Evolutionary conservation across 2,797 vertebrate genomes (phyloP).

Genomic region (Melanotaenia nigrans): DNA sequence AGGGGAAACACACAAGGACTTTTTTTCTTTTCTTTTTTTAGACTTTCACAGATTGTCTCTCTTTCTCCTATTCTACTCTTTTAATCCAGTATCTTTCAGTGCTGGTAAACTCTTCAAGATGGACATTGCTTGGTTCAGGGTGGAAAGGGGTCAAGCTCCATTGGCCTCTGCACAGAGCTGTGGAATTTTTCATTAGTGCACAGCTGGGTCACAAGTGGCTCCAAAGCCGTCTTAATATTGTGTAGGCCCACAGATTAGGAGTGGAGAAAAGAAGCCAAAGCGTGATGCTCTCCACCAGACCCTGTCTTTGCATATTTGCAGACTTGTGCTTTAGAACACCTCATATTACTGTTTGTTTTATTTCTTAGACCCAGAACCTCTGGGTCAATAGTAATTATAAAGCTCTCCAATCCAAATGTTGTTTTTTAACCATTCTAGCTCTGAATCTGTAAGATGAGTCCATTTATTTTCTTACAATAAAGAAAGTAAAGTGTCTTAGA

Average conservation of each 20-base stretch:
- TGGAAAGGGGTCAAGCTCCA: slow-evolving; percentile 84
- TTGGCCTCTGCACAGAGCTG: slow-evolving; percentile 89
- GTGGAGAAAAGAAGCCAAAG: slow-evolving; percentile 86
- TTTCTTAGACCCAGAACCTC: slow-evolving; percentile 82
- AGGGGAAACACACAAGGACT: slow-evolving; percentile 80
- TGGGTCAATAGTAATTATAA: slow-evolving; percentile 87
- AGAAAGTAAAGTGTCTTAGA: slow-evolving; percentile 40
- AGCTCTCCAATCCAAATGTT: slow-evolving; percentile 82
- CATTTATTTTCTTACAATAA: slow-evolving; percentile 66
- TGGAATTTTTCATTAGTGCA: slow-evolving; percentile 99
- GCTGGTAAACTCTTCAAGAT: slow-evolving; percentile 93
- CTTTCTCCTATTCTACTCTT: slow-evolving; percentile 80
- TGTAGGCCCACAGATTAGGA: slow-evolving; percentile 90
- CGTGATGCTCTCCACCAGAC: slow-evolving; percentile 87
- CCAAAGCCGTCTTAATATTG: slow-evolving; percentile 98
- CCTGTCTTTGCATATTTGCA: slow-evolving; percentile 92
- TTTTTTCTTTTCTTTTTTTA: slow-evolving; percentile 18
- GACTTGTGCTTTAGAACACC: slow-evolving; percentile 88
- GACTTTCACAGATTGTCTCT: slow-evolving; percentile 85
- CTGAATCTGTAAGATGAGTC: slow-evolving; percentile 64
- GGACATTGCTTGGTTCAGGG: slow-evolving; percentile 83
- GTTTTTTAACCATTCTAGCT: slow-evolving; percentile 82
- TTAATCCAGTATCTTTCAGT: slow-evolving; percentile 97
- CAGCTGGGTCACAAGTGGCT: slow-evolving; percentile 96
- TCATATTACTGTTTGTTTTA: slow-evolving; percentile 89